Conservation (phyloP, 2,113 vertebrate genomes). For the Eudyptes chrysolophus region DNA sequence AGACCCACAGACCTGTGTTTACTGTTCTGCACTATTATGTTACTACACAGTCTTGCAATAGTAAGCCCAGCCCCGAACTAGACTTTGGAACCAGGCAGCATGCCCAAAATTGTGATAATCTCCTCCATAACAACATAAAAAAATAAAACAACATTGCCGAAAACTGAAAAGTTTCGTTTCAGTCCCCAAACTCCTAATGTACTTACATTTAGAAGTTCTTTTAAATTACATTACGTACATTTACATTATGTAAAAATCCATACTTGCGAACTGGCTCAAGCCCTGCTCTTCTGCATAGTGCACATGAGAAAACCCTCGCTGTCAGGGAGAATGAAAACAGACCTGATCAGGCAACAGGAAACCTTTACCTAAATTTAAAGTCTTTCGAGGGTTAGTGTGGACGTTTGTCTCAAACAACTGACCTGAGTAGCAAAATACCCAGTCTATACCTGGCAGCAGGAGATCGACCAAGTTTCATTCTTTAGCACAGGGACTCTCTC, state of each 20-base stretch:
- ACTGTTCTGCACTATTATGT: slow-evolving; percentile 15
- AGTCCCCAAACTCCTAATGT: not conserved
- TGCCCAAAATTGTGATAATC: slow-evolving; percentile 52
- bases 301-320: not conserved
- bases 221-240: not conserved
- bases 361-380: slow-evolving; percentile 19
- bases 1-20: not conserved
- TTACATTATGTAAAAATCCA: not conserved
- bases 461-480: not conserved
- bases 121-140: slow-evolving; percentile 22
- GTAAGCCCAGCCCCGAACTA: slow-evolving; percentile 22
- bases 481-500: not conserved
- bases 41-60: slow-evolving; percentile 7
- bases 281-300: not conserved
- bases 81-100: slow-evolving; percentile 57
- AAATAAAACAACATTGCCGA: not conserved
- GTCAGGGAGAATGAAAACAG: slow-evolving; percentile 4
- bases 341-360: slow-evolving; percentile 21
- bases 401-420: not conserved
- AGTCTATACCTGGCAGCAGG: not conserved
- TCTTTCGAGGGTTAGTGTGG: not conserved
- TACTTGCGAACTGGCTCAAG: not conserved
- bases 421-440: not conserved
- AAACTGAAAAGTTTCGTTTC: not conserved
- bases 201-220: not conserved